These are phyloP conservation scores for Drosophila cognata DNA, from an alignment of 2,888 invertebrate genomes.

Conservation along the genomic window DNA sequence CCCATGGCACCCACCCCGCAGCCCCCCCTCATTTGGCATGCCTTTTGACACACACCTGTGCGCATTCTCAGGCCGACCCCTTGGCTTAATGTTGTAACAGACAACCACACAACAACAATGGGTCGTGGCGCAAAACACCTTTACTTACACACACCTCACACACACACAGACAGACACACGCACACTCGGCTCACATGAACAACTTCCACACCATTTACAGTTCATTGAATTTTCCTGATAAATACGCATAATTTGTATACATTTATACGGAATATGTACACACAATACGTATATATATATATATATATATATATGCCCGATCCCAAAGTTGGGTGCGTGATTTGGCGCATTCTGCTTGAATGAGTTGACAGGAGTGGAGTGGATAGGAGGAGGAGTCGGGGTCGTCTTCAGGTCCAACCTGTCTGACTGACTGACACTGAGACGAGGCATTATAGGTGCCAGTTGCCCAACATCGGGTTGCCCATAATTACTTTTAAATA, in stretches of 20 bases:
- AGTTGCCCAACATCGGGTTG: constrained; percentile 43
- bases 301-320: background rate
- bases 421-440: constrained; percentile 44
- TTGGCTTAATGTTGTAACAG: constrained; percentile 73
- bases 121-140: constrained; percentile 65
- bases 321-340: constrained; percentile 62
- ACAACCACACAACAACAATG: constrained; percentile 69
- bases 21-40: constrained; percentile 36
- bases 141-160: constrained; percentile 4
- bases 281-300: background rate
- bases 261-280: constrained; percentile 58
- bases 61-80: constrained; percentile 69
- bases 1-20: background rate
- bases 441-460: constrained; percentile 44
- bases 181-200: constrained; percentile 54
- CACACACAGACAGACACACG: constrained; percentile 26
- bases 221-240: constrained; percentile 78
- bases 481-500: constrained; percentile 78
- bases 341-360: constrained; percentile 77
- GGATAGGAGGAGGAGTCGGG: constrained; percentile 19
- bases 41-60: constrained; percentile 79
- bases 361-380: constrained; percentile 52
- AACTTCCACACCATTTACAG: constrained; percentile 79
- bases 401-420: constrained; percentile 16
- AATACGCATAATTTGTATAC: constrained; percentile 79